Conservation (phyloP, 37 sponge, comb jelly and placozoan genomes). For the Halisarca cf. caerulea region DNA sequence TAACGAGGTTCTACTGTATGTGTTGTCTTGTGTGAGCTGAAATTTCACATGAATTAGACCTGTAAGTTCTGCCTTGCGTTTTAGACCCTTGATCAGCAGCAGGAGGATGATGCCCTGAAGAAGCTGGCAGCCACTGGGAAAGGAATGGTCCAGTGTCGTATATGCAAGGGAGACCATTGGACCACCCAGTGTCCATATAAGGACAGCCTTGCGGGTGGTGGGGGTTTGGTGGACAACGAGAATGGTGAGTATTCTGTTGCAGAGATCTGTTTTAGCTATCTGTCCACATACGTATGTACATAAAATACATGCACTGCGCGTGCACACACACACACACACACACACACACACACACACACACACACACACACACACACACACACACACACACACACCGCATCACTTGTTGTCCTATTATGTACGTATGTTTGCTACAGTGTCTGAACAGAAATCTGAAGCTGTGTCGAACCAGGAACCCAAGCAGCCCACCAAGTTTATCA, state of each 20-base stretch:
- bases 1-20: too few relatives aligned
- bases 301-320: too few relatives aligned
- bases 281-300: too few relatives aligned
- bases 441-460: neutral
- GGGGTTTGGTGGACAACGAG: neutral
- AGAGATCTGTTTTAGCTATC: neutral
- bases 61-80: neutral
- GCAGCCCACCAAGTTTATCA: constrained; percentile 1
- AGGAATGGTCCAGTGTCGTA: constrained; percentile 88
- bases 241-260: neutral
- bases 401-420: too few relatives aligned
- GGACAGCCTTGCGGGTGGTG: constrained; percentile 70
- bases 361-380: too few relatives aligned
- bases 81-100: constrained; percentile 75
- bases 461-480: too few relatives aligned
- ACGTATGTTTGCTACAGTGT: neutral
- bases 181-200: constrained; percentile 92
- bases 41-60: too few relatives aligned
- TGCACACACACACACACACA: too few relatives aligned
- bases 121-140: constrained; percentile 65
- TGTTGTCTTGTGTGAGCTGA: too few relatives aligned
- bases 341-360: too few relatives aligned
- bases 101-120: constrained; percentile 75
- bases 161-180: constrained; percentile 96
- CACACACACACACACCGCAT: too few relatives aligned